These are phyloP conservation scores for Cryptocephalus primarius DNA, from an alignment of 2,888 invertebrate species.

Conservation along the genomic window DNA sequence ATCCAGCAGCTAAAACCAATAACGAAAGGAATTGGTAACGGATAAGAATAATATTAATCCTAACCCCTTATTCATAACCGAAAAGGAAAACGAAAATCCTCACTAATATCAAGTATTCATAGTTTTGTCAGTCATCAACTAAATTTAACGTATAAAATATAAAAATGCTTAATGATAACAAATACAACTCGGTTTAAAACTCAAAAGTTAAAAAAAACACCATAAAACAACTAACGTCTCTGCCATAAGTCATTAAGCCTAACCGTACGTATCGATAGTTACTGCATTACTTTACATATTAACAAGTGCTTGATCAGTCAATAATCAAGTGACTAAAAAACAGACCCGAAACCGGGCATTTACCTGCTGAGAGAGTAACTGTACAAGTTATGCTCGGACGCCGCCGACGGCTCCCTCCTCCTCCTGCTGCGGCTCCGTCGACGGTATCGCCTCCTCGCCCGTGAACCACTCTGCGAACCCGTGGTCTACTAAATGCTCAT, in stretches of 20 bases:
- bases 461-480: conserved; percentile 69
- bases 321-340: conserved; percentile 22
- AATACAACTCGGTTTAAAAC: conserved; percentile 11
- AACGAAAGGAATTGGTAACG: too few species aligned
- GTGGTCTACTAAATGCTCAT: conserved; percentile 75
- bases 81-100: background rate
- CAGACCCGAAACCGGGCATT: background rate
- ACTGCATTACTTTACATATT: conserved; percentile 3
- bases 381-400: conserved; percentile 5
- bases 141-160: conserved; percentile 12
- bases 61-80: background rate
- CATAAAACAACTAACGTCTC: conserved; percentile 7
- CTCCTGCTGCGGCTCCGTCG: conserved; percentile 1
- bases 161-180: conserved; percentile 12
- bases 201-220: conserved; percentile 4
- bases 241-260: background rate
- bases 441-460: conserved; percentile 9
- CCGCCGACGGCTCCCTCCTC: conserved; percentile 14
- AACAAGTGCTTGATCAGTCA: conserved; percentile 19
- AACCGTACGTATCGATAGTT: background rate
- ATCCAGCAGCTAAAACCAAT: too few species aligned
- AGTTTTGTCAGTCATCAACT: conserved; percentile 12
- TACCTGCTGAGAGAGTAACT: background rate
- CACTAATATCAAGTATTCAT: conserved; percentile 2
- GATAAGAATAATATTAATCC: conserved; percentile 1